Conservation (phyloP, 2,113 vertebrate species). For the Tyrannus savana region DNA sequence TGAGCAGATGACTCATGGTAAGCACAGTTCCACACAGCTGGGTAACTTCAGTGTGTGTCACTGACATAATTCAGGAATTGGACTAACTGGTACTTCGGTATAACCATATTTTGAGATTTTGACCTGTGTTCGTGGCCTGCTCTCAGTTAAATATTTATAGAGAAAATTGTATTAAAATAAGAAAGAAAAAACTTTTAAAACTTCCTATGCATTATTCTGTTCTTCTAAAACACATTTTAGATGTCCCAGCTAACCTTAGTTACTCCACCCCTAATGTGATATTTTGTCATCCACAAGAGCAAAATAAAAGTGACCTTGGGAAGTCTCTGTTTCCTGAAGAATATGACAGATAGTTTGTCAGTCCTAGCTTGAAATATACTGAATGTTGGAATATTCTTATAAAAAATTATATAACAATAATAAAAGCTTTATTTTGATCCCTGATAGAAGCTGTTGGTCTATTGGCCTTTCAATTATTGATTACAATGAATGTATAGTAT, state of each 20-base stretch:
- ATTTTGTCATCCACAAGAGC: background rate
- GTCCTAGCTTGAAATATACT: background rate
- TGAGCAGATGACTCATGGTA: background rate
- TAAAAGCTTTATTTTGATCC: background rate
- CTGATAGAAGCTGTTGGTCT: background rate
- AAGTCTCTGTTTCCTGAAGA: background rate
- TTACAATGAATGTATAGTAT: slow-evolving; percentile 12
- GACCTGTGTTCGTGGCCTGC: background rate
- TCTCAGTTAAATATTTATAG: background rate
- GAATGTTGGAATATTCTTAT: background rate
- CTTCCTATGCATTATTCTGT: background rate
- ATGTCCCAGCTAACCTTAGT: background rate
- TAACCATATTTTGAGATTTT: background rate
- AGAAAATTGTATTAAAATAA: background rate
- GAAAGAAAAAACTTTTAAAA: background rate
- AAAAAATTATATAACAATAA: slow-evolving; percentile 2
- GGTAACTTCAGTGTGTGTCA: background rate
- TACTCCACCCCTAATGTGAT: background rate
- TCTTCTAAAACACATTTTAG: background rate
- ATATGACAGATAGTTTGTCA: background rate
- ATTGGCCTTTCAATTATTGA: background rate
- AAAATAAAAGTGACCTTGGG: background rate
- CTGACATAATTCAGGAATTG: background rate
- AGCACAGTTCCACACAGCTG: background rate
- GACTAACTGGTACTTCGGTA: background rate